Evolutionary conservation across 2,797 vertebrate genomes (phyloP).

Genomic region (Erethizon dorsatum): DNA sequence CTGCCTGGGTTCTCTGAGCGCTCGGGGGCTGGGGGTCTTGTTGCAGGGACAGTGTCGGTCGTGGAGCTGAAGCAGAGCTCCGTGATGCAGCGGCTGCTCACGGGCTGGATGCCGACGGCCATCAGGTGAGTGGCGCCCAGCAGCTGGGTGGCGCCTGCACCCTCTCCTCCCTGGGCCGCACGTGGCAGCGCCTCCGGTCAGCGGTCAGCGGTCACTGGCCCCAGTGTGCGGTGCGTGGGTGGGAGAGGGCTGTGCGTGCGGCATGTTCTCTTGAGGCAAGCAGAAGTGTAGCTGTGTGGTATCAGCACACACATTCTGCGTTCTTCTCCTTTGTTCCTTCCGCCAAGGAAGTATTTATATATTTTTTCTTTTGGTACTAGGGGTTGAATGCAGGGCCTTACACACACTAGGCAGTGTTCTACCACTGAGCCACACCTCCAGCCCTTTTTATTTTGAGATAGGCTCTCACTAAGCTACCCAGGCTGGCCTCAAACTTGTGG

Average conservation of each 20-base stretch:
- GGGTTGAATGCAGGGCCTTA: neutral
- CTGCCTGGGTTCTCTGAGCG: neutral
- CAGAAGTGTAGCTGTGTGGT: neutral
- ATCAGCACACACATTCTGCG: neutral
- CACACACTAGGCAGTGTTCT: neutral
- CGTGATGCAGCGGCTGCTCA: conserved; percentile 94
- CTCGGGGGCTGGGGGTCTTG: neutral
- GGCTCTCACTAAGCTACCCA: neutral
- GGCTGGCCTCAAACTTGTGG: neutral
- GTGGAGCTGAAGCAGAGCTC: conserved; percentile 96
- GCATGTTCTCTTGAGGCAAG: neutral
- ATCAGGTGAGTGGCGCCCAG: conserved; percentile 91
- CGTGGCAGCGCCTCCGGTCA: neutral
- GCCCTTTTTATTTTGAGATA: neutral
- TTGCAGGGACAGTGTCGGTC: conserved; percentile 89
- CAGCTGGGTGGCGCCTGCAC: neutral
- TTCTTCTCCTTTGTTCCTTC: neutral
- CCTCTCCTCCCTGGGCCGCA: neutral
- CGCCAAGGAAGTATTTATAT: neutral
- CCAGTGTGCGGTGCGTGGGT: neutral
- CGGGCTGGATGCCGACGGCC: conserved; percentile 96
- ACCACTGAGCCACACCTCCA: neutral
- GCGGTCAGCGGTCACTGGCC: neutral
- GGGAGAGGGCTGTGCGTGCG: neutral
- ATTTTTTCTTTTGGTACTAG: neutral